Evolutionary conservation across 2,888 invertebrate genomes (phyloP).

Genomic region (Ennomos quercinarius): DNA sequence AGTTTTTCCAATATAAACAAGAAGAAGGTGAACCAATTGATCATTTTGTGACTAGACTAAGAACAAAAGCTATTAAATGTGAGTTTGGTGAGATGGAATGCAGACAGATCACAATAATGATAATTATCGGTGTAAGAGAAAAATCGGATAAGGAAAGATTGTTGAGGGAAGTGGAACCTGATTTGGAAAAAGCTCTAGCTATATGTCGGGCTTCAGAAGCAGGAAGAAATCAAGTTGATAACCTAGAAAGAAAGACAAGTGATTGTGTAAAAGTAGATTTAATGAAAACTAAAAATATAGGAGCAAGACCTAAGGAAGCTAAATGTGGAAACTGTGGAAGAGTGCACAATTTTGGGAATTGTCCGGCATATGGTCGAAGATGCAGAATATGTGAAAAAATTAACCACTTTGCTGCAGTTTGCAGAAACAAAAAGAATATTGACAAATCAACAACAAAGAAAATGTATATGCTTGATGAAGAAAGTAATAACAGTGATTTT

Average conservation of each 20-base stretch:
- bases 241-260: not conserved
- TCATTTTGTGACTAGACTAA: not conserved
- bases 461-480: too few relatives aligned
- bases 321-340: too few relatives aligned
- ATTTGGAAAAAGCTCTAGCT: not conserved
- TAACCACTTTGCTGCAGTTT: too few relatives aligned
- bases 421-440: too few relatives aligned
- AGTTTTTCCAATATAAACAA: not conserved
- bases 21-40: not conserved
- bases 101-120: not conserved
- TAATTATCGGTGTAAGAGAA: not conserved
- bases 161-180: not conserved
- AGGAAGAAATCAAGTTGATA: not conserved
- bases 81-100: not conserved
- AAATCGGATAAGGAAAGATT: not conserved
- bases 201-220: not conserved
- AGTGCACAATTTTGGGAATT: too few relatives aligned
- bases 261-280: too few relatives aligned
- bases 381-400: too few relatives aligned
- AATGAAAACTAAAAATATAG: too few relatives aligned
- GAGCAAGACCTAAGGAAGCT: too few relatives aligned
- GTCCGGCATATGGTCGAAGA: too few relatives aligned
- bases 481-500: too few relatives aligned
- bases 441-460: too few relatives aligned
- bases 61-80: not conserved